Percentiles rank a stretch among this genome's conserved stretches.
Conservation (phyloP, 2,888 invertebrate species). For the Phortica magna region DNA sequence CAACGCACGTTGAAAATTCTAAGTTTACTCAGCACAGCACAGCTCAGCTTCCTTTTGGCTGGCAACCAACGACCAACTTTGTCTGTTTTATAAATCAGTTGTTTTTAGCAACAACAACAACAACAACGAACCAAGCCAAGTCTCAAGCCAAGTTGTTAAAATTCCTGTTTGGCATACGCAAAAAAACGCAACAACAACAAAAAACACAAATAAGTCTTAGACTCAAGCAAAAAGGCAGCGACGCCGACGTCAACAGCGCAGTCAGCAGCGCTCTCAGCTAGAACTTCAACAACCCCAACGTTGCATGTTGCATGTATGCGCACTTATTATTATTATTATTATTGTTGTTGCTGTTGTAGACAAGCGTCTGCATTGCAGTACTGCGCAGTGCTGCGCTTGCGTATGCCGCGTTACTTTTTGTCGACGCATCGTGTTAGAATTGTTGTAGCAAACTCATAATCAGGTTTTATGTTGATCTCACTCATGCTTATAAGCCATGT, state of each 20-base stretch:
- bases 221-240: too few species aligned
- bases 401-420: background rate
- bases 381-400: background rate
- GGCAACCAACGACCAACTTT: background rate
- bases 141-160: constrained; percentile 63
- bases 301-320: constrained; percentile 31
- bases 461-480: constrained; percentile 59
- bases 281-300: constrained; percentile 16
- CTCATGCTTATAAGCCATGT: background rate
- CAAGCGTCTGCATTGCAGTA: background rate
- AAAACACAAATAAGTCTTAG: background rate
- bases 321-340: constrained; percentile 24
- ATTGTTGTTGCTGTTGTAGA: background rate
- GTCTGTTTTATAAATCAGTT: constrained; percentile 66
- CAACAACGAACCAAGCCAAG: background rate
- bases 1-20: constrained; percentile 61
- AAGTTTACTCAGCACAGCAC: background rate
- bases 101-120: constrained; percentile 41
- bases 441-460: constrained; percentile 69
- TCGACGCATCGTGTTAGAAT: constrained; percentile 35
- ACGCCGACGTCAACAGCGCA: too few species aligned
- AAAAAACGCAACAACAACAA: constrained; percentile 3
- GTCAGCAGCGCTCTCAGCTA: background rate
- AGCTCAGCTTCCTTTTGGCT: background rate
- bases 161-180: constrained; percentile 61